These are phyloP conservation scores for Orbicella faveolata DNA, from an alignment of 64 coral and sea anemone species.

Conservation along the genomic window DNA sequence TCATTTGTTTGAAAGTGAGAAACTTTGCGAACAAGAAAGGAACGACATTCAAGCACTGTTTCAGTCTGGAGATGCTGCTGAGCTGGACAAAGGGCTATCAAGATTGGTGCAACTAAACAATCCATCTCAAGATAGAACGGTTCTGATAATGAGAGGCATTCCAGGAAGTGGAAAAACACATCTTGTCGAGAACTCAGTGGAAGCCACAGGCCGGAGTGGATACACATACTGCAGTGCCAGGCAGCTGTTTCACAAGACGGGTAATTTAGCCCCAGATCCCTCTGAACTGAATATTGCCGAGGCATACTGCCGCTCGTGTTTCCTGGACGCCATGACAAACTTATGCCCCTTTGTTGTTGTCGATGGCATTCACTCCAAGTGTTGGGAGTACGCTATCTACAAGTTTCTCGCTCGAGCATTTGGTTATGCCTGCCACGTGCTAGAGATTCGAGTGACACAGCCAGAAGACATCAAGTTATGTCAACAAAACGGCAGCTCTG, in stretches of 20 bases:
- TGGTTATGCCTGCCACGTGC: slow-evolving; percentile 53
- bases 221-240: slow-evolving; percentile 44
- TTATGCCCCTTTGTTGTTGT: slow-evolving; percentile 61
- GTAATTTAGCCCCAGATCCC: slow-evolving; percentile 42
- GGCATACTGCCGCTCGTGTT: slow-evolving; percentile 64
- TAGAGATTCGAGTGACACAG: slow-evolving; percentile 63
- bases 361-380: slow-evolving; percentile 59
- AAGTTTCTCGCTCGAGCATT: slow-evolving; percentile 56
- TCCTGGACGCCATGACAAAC: slow-evolving; percentile 61
- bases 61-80: slow-evolving; percentile 11
- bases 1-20: slow-evolving; percentile 19
- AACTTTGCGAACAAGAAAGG: slow-evolving; percentile 27
- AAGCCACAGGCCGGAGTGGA: slow-evolving; percentile 28
- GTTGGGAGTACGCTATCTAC: slow-evolving; percentile 69
- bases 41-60: slow-evolving; percentile 35
- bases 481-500: slow-evolving; percentile 37
- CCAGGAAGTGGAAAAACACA: slow-evolving; percentile 78
- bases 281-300: slow-evolving; percentile 81
- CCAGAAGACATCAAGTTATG: slow-evolving; percentile 57
- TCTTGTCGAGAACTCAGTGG: slow-evolving; percentile 69
- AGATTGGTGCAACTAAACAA: not conserved
- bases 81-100: slow-evolving; percentile 40
- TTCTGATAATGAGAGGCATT: slow-evolving; percentile 80
- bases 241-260: slow-evolving; percentile 76
- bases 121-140: slow-evolving; percentile 14